These are phyloP conservation scores for Solenodon paradoxus DNA, from an alignment of 2,113 vertebrate genomes.

Conservation along the genomic window DNA sequence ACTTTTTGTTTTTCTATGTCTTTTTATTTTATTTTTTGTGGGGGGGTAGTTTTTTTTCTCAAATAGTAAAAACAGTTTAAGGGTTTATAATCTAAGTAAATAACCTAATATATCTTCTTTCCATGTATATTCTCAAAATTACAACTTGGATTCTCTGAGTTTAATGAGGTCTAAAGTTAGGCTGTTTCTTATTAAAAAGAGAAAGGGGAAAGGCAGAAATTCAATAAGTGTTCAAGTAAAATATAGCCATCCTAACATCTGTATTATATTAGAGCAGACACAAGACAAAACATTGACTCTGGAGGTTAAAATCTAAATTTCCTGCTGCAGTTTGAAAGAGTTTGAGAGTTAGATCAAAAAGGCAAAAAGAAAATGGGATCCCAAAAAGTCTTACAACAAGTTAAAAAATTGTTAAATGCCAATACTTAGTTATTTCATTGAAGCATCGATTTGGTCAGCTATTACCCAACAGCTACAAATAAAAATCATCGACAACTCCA, in stretches of 20 bases:
- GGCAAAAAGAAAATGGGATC: slow-evolving; percentile 71
- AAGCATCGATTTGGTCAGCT: slow-evolving; percentile 73
- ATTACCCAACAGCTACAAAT: slow-evolving; percentile 74
- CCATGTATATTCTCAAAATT: slow-evolving; percentile 64
- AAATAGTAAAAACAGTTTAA: slow-evolving; percentile 61
- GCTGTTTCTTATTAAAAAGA: slow-evolving; percentile 83
- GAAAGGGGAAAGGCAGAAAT: slow-evolving; percentile 70
- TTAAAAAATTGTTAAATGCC: slow-evolving; percentile 75
- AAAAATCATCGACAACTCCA: slow-evolving; percentile 50
- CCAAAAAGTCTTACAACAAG: slow-evolving; percentile 77
- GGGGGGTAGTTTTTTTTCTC: neutral
- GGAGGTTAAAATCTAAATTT: slow-evolving; percentile 88
- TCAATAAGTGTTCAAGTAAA: slow-evolving; percentile 81
- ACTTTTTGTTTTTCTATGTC: slow-evolving; percentile 33
- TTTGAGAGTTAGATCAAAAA: slow-evolving; percentile 81
- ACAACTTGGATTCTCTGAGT: slow-evolving; percentile 72
- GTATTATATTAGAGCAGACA: slow-evolving; percentile 84
- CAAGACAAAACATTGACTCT: slow-evolving; percentile 87
- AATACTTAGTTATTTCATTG: slow-evolving; percentile 79
- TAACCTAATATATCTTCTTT: slow-evolving; percentile 65
- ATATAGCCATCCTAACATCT: slow-evolving; percentile 84
- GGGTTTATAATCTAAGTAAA: slow-evolving; percentile 67
- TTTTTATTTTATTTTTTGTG: slow-evolving; percentile 28
- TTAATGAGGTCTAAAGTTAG: slow-evolving; percentile 73
- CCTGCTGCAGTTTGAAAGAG: slow-evolving; percentile 81